Base-by-base conservation (phyloP, 64 coral and sea anemone species). In the Montipora efflorescens region DNA sequence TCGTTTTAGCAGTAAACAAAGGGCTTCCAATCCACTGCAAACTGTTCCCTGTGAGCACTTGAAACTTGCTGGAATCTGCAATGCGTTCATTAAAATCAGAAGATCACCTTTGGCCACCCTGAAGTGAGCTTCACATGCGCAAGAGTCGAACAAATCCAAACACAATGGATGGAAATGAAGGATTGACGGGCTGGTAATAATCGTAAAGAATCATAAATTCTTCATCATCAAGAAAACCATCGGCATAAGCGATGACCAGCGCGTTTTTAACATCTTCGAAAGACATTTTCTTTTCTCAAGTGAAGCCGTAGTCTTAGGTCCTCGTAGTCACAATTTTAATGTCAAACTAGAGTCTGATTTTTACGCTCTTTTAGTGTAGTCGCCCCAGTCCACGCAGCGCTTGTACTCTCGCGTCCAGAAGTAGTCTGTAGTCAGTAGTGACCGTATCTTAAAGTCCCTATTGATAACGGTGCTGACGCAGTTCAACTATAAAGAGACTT, bases 181-280 rank as follows among this genome's bases (percentile, higher is more conserved):
- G 89, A 73, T 90, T 90, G 7, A 80, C 47, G 8, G 75, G 71
- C 5, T 75, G 20, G 71, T 61, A 90, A 78, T 78, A 64, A 48
- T 90, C 75, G 15, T 67, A 79, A 21, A 80, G 18, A 53, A 90
- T 6, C 76, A 73, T 50, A 55, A 80, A 69, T 47, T 81, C 77
- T 50, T 69, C 89, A 53, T 91, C 79, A 43, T 91, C 89, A 0
- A 91, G 59, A 70, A 70, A 73, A 80, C 59, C 77, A 71, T 91
- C 89, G n/a, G 59, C 89, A 48, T 80, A 71, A 52, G 89, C 57
- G 5, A 91, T 44, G 23, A 81, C 13, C 15, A 91, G 79, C 12
- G 89, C 89, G 16, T 80, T 79, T 91, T 48, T 79, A 20, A 59
- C 57, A 49, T 79, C 48, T 91, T 81, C 22, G 20, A 91, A 91